Evolutionary conservation across 64 coral and sea anemone genomes (phyloP).

Genomic region (Porites lutea): DNA sequence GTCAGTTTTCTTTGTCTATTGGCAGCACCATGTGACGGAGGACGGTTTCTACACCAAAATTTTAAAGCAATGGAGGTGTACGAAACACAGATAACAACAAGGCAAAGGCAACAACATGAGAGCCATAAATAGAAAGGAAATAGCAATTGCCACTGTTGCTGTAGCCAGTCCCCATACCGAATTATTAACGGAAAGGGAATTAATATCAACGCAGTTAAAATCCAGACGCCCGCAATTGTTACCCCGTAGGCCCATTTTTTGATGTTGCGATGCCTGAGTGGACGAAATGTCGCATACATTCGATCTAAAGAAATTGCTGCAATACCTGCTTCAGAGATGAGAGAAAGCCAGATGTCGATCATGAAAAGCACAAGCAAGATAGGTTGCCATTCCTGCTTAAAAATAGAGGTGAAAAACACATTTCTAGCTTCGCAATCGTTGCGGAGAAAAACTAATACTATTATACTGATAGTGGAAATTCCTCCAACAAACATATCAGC

Average conservation of each 20-base stretch:
- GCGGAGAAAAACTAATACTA: background rate
- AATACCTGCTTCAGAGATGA: background rate
- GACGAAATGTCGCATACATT: background rate
- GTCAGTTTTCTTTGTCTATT: no score
- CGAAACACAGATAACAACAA: no score
- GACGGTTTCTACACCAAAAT: no score
- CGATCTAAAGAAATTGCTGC: constrained; percentile 1
- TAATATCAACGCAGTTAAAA: background rate
- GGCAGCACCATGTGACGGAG: no score
- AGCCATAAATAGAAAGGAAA: no score
- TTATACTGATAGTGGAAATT: background rate
- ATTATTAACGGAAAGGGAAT: background rate
- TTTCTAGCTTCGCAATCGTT: background rate
- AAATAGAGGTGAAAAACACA: background rate
- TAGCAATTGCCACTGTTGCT: no score
- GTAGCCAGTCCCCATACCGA: no score
- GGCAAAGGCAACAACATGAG: no score
- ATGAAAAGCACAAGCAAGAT: background rate
- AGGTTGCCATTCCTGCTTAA: background rate
- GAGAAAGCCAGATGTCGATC: background rate
- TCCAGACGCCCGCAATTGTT: background rate
- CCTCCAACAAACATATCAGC: background rate
- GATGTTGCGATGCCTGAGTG: background rate
- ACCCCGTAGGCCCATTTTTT: background rate
- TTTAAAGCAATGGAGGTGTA: no score